Conservation (phyloP, 2,888 invertebrate species). For the Pyrrhia umbra region DNA sequence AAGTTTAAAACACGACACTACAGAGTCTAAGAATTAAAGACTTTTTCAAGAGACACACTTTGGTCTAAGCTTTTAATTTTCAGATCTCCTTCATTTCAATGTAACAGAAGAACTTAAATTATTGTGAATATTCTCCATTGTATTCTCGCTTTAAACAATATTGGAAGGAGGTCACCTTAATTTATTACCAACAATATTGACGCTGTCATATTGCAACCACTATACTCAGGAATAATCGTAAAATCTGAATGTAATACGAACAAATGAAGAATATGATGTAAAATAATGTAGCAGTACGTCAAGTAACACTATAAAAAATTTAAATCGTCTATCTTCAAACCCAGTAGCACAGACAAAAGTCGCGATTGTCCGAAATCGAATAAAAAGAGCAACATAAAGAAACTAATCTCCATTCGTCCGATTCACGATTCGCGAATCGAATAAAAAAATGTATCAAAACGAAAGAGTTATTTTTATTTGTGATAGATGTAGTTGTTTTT, state of each 20-base stretch:
- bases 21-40: too few relatives aligned
- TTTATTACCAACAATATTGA: constrained; percentile 50
- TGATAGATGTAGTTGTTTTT: constrained; percentile 84
- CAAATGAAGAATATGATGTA: constrained; percentile 10
- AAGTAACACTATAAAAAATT: constrained; percentile 35
- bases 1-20: too few relatives aligned
- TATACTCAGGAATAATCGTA: constrained; percentile 49
- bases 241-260: constrained; percentile 30
- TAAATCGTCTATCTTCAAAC: constrained; percentile 21
- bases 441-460: constrained; percentile 69
- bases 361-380: constrained; percentile 26
- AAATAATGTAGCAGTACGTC: constrained; percentile 32
- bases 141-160: constrained; percentile 35
- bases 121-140: constrained; percentile 37
- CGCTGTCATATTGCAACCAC: constrained; percentile 49
- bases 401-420: constrained; percentile 62
- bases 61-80: neutral
- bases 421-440: constrained; percentile 66
- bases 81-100: neutral
- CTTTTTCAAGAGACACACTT: neutral
- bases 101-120: constrained; percentile 29
- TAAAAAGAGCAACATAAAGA: constrained; percentile 49
- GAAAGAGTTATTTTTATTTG: constrained; percentile 77
- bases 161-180: constrained; percentile 56
- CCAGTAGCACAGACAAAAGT: constrained; percentile 27